Conservation (phyloP, 2,797 vertebrate genomes). For the Meda fulgida region DNA sequence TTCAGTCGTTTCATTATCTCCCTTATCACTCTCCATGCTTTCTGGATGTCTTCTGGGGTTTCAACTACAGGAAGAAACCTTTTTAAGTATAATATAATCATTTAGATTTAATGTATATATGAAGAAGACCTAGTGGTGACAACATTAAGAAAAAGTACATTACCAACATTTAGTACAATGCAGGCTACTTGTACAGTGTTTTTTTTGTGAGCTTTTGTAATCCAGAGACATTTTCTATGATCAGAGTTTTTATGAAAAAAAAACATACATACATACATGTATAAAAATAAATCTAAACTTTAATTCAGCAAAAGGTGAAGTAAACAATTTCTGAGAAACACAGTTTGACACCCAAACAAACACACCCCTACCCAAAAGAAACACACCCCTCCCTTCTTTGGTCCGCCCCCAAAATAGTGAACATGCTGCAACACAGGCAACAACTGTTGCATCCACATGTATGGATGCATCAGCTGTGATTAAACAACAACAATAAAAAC, state of each 20-base stretch:
- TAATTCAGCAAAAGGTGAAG: background rate
- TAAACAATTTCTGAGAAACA: too few species aligned
- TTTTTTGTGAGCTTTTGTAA: background rate
- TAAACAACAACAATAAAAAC: too few species aligned
- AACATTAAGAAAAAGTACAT: background rate
- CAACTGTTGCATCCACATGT: too few species aligned
- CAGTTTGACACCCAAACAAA: too few species aligned
- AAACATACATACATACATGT: background rate
- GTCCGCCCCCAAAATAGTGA: too few species aligned
- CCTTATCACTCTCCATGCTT: constrained; percentile 75
- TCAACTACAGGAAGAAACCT: constrained; percentile 25
- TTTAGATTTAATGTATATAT: background rate
- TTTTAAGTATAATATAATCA: background rate
- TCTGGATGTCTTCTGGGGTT: constrained; percentile 65
- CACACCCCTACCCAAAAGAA: too few species aligned
- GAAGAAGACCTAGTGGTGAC: background rate
- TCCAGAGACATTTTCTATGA: too few species aligned
- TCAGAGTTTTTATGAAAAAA: too few species aligned
- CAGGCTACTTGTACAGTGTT: background rate
- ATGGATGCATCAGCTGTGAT: too few species aligned
- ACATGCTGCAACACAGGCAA: too few species aligned
- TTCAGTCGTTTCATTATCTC: constrained; percentile 66
- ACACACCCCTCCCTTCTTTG: too few species aligned
- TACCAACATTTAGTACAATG: background rate
- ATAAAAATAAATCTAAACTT: too few species aligned